Base-by-base conservation (phyloP, 2,113 vertebrate species). In the Oplegnathus fasciatus region DNA sequence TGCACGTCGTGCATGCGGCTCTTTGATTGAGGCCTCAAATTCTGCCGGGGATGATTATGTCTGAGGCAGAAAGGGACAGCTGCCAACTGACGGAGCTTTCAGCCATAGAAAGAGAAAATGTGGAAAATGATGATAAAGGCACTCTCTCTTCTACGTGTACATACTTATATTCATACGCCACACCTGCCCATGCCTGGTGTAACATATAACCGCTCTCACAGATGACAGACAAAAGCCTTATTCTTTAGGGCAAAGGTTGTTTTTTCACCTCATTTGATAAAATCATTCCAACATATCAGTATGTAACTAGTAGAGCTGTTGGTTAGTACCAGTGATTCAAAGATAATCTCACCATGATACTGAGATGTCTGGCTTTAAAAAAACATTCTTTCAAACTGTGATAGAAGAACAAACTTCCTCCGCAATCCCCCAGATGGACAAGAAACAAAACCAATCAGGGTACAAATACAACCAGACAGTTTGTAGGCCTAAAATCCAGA, bases 1-100 rank as follows among this genome's bases (percentile, higher is more conserved):
- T 9, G 83, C 71, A 71, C 11, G 34, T 66, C 24, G 58, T 37
- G 80, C 77, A 75, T 66, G 75, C 28, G 13, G 86, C 78, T 72
- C 75, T 78, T 48, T 87, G 89, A 91, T 82, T 84, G 91, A 89
- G 87, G 87, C 79, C 81, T 84, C 42, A 42, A 80, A 78, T 74
- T 86, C 86, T 80, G 83, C 87, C 17, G 74, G 70, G 88, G 77
- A 88, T 74, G 90, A 90, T 89, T 91, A 55, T 55, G 82, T 87
- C 78, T 32, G 83, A 68, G 71, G 82, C 78, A 54, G 75, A 72
- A 72, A 86, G 83, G 91, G 83, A 80, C 85, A 86, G 88, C 86
- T 91, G 91, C 90, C 89, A 87, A 86, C 80, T 5, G 74, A 50
- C 67, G 26, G 78, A 52, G 85, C 85, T 82, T 85, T 86, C 89